Evolutionary conservation across 2,113 vertebrate species (phyloP).

Genomic region (Sturnira hondurensis): DNA sequence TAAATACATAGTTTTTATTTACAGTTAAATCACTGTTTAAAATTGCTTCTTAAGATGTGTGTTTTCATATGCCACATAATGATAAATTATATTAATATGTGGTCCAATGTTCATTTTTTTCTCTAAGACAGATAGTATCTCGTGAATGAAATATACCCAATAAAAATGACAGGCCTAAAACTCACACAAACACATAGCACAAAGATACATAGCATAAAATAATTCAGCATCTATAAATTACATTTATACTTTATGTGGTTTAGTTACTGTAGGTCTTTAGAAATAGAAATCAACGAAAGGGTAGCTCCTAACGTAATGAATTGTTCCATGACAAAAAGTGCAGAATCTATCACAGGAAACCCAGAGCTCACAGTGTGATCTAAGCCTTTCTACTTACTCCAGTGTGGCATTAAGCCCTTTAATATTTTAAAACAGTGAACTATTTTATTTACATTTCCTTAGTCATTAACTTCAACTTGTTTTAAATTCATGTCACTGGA

Average conservation of each 20-base stretch:
- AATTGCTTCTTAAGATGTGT: conserved; percentile 57
- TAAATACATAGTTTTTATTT: conserved; percentile 44
- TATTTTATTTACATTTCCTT: conserved; percentile 52
- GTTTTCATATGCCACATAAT: conserved; percentile 53
- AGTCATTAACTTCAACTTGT: conserved; percentile 54
- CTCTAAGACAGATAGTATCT: conserved; percentile 40
- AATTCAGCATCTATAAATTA: background rate
- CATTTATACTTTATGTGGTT: background rate
- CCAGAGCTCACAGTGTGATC: background rate
- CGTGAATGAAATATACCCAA: conserved; percentile 51
- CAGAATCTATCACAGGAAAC: background rate
- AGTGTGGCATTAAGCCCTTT: background rate
- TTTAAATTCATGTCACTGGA: conserved; percentile 55
- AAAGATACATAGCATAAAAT: background rate
- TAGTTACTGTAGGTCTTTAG: background rate
- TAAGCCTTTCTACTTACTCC: conserved; percentile 25
- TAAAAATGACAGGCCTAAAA: conserved; percentile 39
- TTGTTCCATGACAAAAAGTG: background rate
- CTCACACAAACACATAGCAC: background rate
- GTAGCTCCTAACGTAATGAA: background rate
- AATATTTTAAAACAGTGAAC: conserved; percentile 54
- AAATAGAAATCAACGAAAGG: background rate
- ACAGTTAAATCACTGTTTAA: conserved; percentile 55
- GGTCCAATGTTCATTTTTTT: conserved; percentile 39
- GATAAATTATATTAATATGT: conserved; percentile 67